Percentiles rank a stretch among this genome's conserved stretches.
phyloP scores from a whole-genome alignment of 2,888 invertebrate genomes.

The Lithophane ornitopus region DNA sequence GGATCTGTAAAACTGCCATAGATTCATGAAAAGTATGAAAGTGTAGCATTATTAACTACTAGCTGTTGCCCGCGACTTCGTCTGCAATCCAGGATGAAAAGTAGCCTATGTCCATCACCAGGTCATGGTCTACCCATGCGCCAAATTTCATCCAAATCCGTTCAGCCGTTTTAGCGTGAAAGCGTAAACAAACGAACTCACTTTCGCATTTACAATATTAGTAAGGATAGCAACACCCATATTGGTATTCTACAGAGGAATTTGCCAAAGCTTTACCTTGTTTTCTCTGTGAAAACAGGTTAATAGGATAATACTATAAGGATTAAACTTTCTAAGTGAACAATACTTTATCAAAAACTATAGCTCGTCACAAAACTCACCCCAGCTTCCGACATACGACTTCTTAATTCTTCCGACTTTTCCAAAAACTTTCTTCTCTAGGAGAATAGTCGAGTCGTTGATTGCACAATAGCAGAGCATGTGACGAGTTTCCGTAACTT shows the following conservation, averaged over 20 bases:
- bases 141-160: no score
- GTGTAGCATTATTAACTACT: no score
- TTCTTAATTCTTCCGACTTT: neutral
- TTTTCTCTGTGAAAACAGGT: neutral
- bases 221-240: conserved; percentile 35
- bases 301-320: neutral
- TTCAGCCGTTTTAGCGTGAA: no score
- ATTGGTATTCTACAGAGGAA: conserved; percentile 78
- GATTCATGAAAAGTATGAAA: no score
- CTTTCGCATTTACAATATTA: no score
- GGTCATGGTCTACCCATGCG: no score
- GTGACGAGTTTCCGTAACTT: conserved; percentile 50
- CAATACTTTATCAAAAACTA: neutral
- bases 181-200: no score
- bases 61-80: no score
- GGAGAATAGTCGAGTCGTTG: conserved; percentile 31
- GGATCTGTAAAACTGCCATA: no score
- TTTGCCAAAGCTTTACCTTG: neutral
- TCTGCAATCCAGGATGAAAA: no score
- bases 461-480: conserved; percentile 54
- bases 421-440: neutral
- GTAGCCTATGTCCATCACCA: no score
- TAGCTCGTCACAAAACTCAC: neutral
- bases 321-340: neutral
- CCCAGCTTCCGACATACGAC: neutral